A percentile compares a stretch with the other conserved stretches of the same genome.
These are phyloP conservation scores for Onychomys arenicola DNA, from an alignment of 2,797 vertebrate species.

Conservation along the genomic window DNA sequence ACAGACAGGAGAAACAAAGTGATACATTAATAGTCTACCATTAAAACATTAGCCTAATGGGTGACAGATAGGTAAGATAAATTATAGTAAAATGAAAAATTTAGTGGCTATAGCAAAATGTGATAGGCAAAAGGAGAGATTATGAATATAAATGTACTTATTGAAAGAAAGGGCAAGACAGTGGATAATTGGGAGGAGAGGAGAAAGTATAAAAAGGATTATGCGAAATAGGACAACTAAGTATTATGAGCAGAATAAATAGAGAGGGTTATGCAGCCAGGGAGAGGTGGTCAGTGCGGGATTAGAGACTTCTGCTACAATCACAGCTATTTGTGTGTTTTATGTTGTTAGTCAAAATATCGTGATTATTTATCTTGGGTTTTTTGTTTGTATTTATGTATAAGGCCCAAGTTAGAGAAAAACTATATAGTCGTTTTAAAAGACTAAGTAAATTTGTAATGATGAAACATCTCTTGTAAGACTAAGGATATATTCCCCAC, in stretches of 20 bases:
- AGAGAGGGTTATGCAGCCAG: background rate
- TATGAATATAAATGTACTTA: background rate
- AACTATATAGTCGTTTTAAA: background rate
- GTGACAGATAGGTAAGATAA: background rate
- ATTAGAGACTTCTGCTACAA: background rate
- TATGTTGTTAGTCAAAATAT: background rate
- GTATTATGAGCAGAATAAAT: background rate
- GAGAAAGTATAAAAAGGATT: background rate
- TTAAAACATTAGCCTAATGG: background rate
- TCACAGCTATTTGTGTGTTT: background rate
- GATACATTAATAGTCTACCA: background rate
- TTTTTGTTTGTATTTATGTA: constrained; percentile 48
- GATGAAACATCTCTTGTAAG: constrained; percentile 25
- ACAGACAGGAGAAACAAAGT: background rate
- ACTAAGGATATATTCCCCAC: background rate
- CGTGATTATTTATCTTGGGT: background rate
- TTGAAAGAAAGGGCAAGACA: background rate
- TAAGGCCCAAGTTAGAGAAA: constrained; percentile 25
- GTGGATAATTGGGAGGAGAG: background rate
- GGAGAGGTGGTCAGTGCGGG: no score
- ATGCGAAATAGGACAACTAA: background rate
- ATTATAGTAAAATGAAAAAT: background rate
- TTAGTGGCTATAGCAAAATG: background rate
- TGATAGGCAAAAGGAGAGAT: background rate
- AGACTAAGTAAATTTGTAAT: background rate